Evolutionary conservation across 2,888 invertebrate species (phyloP).

Genomic region (Taenaris catops): DNA sequence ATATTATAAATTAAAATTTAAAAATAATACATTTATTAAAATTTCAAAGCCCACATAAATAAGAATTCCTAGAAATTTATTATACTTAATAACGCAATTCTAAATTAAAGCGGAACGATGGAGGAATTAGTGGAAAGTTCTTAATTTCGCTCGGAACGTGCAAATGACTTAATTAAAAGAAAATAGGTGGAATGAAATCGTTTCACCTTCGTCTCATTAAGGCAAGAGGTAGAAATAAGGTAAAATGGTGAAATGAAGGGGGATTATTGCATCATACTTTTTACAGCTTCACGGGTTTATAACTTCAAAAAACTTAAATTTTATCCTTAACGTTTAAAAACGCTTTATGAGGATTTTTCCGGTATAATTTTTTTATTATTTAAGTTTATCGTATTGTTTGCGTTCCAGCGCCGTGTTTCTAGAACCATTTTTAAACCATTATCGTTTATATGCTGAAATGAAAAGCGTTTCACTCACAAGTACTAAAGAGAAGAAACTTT

Average conservation of each 20-base stretch:
- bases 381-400: too few species aligned
- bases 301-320: not conserved
- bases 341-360: too few species aligned
- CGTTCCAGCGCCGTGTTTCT: too few species aligned
- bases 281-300: not conserved
- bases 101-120: constrained; percentile 13
- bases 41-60: too few species aligned
- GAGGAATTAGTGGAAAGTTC: constrained; percentile 17
- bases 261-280: constrained; percentile 1
- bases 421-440: too few species aligned
- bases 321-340: too few species aligned
- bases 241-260: not conserved
- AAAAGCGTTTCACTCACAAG: too few species aligned
- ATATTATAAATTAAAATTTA: too few species aligned
- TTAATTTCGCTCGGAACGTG: constrained; percentile 15
- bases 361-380: too few species aligned
- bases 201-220: constrained; percentile 10
- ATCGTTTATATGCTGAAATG: too few species aligned
- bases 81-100: constrained; percentile 11
- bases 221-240: constrained; percentile 3
- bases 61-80: constrained; percentile 4
- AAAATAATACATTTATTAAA: not conserved
- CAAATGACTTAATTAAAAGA: constrained; percentile 21
- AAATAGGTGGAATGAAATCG: constrained; percentile 16
- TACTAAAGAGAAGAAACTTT: too few species aligned